Conservation (phyloP, 2,888 invertebrate species). For the Lasioglossum figueresi region DNA sequence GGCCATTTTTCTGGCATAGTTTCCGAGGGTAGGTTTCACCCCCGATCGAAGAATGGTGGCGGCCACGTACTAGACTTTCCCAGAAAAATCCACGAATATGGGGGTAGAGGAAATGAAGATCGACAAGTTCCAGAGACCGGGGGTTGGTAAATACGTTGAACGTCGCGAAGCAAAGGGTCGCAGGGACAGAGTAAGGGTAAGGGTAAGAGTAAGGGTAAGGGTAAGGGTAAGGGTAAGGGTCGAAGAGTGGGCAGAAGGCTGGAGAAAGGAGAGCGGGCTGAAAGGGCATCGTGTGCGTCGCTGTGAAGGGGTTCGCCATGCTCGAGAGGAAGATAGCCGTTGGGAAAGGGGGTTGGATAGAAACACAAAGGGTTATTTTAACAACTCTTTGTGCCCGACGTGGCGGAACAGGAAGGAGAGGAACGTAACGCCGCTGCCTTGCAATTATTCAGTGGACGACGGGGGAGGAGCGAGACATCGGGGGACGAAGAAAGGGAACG, state of each 20-base stretch:
- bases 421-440: constrained; percentile 73
- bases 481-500: constrained; percentile 32
- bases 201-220: no score
- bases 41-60: neutral
- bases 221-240: neutral
- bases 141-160: constrained; percentile 68
- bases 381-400: constrained; percentile 76
- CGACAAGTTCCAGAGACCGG: constrained; percentile 17
- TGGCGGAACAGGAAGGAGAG: constrained; percentile 67
- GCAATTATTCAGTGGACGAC: constrained; percentile 77
- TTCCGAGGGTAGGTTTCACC: neutral
- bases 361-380: constrained; percentile 76
- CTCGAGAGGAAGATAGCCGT: constrained; percentile 45
- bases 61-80: neutral
- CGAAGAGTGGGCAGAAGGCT: constrained; percentile 31
- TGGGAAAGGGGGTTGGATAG: constrained; percentile 48
- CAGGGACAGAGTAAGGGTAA: constrained; percentile 14
- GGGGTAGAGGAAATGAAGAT: neutral
- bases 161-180: constrained; percentile 67
- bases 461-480: constrained; percentile 41
- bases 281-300: constrained; percentile 43
- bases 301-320: constrained; percentile 36
- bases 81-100: neutral
- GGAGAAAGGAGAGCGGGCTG: constrained; percentile 32
- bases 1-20: neutral